These are phyloP conservation scores for Entomobrya proxima DNA, from an alignment of 2,888 invertebrate species.

Conservation along the genomic window DNA sequence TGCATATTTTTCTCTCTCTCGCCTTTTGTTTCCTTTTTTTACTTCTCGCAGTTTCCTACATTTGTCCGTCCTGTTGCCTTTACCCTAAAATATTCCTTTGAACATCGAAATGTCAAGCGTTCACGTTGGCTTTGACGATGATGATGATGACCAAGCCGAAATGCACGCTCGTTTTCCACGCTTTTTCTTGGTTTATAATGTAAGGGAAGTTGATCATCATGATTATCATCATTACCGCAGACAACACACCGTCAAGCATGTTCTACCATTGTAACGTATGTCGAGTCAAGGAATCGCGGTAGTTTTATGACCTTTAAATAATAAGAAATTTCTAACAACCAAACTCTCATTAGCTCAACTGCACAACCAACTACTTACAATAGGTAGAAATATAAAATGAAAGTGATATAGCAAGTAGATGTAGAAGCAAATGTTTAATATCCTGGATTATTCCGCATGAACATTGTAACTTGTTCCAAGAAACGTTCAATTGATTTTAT, in stretches of 20 bases:
- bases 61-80: conserved; percentile 31
- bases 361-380: too few relatives aligned
- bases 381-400: too few relatives aligned
- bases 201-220: conserved; percentile 5
- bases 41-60: not conserved
- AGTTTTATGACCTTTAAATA: too few relatives aligned
- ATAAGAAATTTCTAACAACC: too few relatives aligned
- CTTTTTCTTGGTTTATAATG: not conserved
- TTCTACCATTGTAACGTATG: not conserved
- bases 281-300: too few relatives aligned
- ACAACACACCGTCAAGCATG: not conserved
- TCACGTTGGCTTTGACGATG: not conserved
- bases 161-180: not conserved
- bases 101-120: conserved; percentile 58
- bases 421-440: too few relatives aligned
- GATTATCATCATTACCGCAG: not conserved
- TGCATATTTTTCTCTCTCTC: conserved; percentile 3
- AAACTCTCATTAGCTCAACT: too few relatives aligned
- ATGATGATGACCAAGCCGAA: not conserved
- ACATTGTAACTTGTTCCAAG: not conserved
- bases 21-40: not conserved
- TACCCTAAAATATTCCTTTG: conserved; percentile 37
- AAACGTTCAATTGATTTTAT: conserved; percentile 19
- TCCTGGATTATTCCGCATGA: too few relatives aligned
- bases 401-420: too few relatives aligned